These are phyloP conservation scores for Anoura caudifer DNA, from an alignment of 2,113 vertebrate genomes.

Conservation along the genomic window DNA sequence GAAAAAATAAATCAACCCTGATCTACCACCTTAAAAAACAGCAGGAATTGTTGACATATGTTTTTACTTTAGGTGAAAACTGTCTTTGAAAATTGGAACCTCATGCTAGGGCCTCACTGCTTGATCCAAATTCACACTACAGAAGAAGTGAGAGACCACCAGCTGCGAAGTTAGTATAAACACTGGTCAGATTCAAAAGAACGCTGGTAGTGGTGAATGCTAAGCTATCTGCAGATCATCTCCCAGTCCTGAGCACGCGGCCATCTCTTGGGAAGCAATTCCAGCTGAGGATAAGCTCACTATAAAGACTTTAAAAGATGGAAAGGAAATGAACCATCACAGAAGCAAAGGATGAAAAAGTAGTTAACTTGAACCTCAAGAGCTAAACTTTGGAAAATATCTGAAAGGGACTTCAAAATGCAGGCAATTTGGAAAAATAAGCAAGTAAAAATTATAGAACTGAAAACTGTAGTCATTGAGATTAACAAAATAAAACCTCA, in stretches of 20 bases:
- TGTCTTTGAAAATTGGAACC: neutral
- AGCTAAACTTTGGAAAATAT: neutral
- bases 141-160: neutral
- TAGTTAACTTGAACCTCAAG: neutral
- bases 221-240: neutral
- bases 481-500: neutral
- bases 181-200: fast-evolving
- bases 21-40: neutral
- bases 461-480: neutral
- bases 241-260: neutral
- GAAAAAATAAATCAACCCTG: neutral
- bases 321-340: neutral
- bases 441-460: neutral
- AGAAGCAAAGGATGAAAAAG: neutral
- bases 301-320: neutral
- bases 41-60: neutral
- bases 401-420: neutral
- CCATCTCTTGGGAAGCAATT: neutral
- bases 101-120: neutral
- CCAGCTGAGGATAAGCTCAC: neutral
- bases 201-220: neutral
- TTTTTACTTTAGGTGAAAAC: neutral
- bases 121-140: neutral
- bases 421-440: neutral
- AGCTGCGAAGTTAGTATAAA: neutral